These are phyloP conservation scores for Sebastolobus alascanus DNA, from an alignment of 2,797 vertebrate species.

Conservation along the genomic window DNA sequence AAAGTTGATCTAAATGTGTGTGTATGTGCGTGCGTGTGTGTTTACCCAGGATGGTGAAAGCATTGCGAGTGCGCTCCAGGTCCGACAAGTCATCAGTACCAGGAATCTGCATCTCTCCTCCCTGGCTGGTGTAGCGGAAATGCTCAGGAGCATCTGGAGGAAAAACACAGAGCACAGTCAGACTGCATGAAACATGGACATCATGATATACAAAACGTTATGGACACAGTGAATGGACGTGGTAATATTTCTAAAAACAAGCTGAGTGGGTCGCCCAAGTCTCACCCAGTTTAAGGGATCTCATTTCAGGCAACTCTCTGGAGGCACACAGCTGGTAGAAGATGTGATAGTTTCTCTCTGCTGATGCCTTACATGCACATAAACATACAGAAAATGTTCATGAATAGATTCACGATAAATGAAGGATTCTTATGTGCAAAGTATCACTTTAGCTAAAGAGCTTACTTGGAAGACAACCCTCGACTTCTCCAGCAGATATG, in stretches of 20 bases:
- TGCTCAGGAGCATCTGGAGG: constrained; percentile 79
- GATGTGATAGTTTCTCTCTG: constrained; percentile 89
- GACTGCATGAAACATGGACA: neutral
- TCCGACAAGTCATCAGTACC: constrained; percentile 77
- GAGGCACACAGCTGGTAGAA: constrained; percentile 91
- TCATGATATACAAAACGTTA: neutral
- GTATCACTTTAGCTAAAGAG: neutral
- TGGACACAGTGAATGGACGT: neutral
- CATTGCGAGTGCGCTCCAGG: constrained; percentile 83
- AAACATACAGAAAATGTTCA: neutral
- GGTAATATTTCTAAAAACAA: neutral
- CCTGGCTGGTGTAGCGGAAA: constrained; percentile 87
- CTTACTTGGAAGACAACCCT: constrained; percentile 88
- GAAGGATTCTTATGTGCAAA: neutral
- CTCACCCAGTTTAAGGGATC: constrained; percentile 83
- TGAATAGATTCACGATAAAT: neutral
- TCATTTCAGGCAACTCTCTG: constrained; percentile 85
- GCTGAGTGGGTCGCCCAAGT: too few relatives aligned
- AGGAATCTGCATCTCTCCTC: constrained; percentile 73
- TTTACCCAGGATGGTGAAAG: constrained; percentile 85
- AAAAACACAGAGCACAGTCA: constrained; percentile 2
- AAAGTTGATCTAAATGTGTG: neutral
- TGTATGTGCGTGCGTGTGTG: neutral
- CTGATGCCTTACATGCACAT: constrained; percentile 66
- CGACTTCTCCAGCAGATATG: constrained; percentile 89